phyloP scores from a whole-genome alignment of 2,888 invertebrate genomes.

The Ectobius pallidus region DNA sequence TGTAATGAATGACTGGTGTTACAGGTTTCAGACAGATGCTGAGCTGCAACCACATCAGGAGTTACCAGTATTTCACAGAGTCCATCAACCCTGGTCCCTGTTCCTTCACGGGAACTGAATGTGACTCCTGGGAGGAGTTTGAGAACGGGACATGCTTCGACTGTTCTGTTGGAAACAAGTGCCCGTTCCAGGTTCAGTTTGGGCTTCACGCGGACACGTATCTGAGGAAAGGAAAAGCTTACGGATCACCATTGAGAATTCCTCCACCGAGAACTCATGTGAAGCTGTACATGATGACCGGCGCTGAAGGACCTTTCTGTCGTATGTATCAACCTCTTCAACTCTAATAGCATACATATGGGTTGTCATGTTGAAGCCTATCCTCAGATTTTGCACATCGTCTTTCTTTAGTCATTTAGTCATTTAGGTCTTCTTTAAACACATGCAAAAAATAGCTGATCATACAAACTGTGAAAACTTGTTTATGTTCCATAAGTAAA shows the following conservation, averaged over 20 bases:
- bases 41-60: slow-evolving; percentile 87
- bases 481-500: too few species aligned
- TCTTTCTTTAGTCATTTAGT: too few species aligned
- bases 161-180: slow-evolving; percentile 41
- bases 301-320: slow-evolving; percentile 73
- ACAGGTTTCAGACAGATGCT: slow-evolving; percentile 70
- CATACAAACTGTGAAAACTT: too few species aligned
- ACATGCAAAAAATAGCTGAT: too few species aligned
- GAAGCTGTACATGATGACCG: slow-evolving; percentile 75
- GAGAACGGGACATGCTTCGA: slow-evolving; percentile 49
- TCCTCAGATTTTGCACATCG: too few species aligned
- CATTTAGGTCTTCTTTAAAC: too few species aligned
- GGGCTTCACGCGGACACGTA: slow-evolving; percentile 51
- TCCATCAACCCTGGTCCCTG: slow-evolving; percentile 78
- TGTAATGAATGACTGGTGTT: slow-evolving; percentile 40
- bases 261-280: slow-evolving; percentile 56
- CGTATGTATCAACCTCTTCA: too few species aligned
- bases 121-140: slow-evolving; percentile 72
- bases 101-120: slow-evolving; percentile 78
- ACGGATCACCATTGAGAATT: slow-evolving; percentile 52
- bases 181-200: slow-evolving; percentile 50
- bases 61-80: slow-evolving; percentile 83
- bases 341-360: too few species aligned
- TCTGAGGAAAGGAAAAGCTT: background rate
- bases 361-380: too few species aligned